Percentiles rank a stretch among this genome's conserved stretches.
These are phyloP conservation scores for Melinaea menophilus DNA, from an alignment of 2,888 invertebrate species.

Conservation along the genomic window DNA sequence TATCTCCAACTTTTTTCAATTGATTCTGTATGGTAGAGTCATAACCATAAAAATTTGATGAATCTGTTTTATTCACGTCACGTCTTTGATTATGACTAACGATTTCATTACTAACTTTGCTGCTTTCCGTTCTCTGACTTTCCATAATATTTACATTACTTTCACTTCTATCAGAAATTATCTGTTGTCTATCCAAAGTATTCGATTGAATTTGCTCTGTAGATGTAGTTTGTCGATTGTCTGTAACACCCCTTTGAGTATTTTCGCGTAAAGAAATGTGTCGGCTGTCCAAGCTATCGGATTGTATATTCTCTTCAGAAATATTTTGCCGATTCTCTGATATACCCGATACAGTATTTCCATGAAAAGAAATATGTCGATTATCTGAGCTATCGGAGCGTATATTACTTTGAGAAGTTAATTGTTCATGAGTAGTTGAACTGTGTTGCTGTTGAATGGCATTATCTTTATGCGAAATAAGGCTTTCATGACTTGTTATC, in stretches of 20 bases:
- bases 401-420: conserved; percentile 36
- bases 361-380: conserved; percentile 1
- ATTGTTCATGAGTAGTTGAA: conserved; percentile 50
- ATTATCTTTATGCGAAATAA: conserved; percentile 63
- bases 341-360: not conserved
- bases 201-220: conserved; percentile 1
- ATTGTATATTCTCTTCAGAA: conserved; percentile 8
- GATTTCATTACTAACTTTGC: conserved; percentile 42
- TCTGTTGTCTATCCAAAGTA: not conserved
- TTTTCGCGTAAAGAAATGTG: conserved; percentile 3
- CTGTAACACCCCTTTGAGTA: not conserved
- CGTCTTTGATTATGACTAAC: conserved; percentile 43
- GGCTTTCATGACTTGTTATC: conserved; percentile 59
- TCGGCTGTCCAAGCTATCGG: conserved; percentile 1
- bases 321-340: conserved; percentile 12
- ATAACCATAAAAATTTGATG: conserved; percentile 70
- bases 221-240: conserved; percentile 12
- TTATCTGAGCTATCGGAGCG: conserved; percentile 2
- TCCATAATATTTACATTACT: conserved; percentile 24
- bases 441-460: conserved; percentile 56
- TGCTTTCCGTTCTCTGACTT: conserved; percentile 41
- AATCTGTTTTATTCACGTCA: conserved; percentile 60
- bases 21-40: conserved; percentile 67
- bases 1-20: conserved; percentile 65
- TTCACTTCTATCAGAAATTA: conserved; percentile 10